Percentiles rank a stretch among this genome's conserved stretches.
phyloP scores from a whole-genome alignment of 2,888 invertebrate species.

The Allygus modestus region DNA sequence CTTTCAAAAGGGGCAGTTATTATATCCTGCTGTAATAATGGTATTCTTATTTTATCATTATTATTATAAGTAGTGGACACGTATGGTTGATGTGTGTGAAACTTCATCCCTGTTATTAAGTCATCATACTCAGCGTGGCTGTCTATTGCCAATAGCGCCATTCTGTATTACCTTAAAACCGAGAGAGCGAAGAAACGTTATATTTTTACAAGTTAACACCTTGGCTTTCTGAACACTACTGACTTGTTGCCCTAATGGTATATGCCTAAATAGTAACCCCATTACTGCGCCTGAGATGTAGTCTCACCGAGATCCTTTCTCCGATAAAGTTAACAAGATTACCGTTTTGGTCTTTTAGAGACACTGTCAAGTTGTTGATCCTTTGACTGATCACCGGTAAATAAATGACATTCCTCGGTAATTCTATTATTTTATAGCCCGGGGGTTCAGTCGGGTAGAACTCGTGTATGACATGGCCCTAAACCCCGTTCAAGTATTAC shows the following conservation, averaged over 20 bases:
- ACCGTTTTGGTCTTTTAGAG: background rate
- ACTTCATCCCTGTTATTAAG: background rate
- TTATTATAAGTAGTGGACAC: background rate
- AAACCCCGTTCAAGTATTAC: constrained; percentile 51
- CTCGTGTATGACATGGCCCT: constrained; percentile 71
- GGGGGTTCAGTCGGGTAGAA: background rate
- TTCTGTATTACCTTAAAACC: constrained; percentile 59
- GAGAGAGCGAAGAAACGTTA: background rate
- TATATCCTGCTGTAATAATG: constrained; percentile 1
- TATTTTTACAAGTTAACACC: constrained; percentile 4
- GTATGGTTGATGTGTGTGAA: constrained; percentile 13
- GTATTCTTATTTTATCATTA: constrained; percentile 39
- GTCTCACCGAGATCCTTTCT: background rate
- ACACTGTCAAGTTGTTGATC: background rate
- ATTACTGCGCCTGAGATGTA: background rate
- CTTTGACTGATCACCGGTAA: constrained; percentile 17
- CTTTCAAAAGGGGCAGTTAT: constrained; percentile 3
- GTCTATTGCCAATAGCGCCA: background rate
- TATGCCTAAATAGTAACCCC: constrained; percentile 5
- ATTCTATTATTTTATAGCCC: constrained; percentile 37
- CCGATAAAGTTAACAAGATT: background rate
- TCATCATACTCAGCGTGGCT: constrained; percentile 7
- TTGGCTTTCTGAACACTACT: too few relatives aligned
- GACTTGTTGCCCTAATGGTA: too few relatives aligned
- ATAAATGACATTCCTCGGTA: background rate